Conservation (phyloP, 92 coral and sea anemone genomes). For the Virgularia gustaviana region DNA sequence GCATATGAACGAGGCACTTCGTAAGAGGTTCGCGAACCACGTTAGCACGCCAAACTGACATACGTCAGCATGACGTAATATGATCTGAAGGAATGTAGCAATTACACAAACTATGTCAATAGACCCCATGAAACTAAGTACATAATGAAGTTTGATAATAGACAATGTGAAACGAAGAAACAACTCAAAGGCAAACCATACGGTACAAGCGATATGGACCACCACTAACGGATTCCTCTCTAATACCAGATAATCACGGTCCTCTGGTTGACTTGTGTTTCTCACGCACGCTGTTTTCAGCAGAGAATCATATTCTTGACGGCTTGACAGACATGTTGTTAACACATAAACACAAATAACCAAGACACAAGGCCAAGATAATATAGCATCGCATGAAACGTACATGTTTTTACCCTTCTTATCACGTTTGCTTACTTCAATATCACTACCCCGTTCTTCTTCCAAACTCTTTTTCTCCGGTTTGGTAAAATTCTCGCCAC, state of each 20-base stretch:
- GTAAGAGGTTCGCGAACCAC: slow-evolving; percentile 3
- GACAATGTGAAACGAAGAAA: slow-evolving; percentile 4
- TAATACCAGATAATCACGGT: no score
- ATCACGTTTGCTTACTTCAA: background rate
- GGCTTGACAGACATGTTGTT: slow-evolving; percentile 21
- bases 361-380: slow-evolving; percentile 36
- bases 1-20: slow-evolving; percentile 9
- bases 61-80: slow-evolving; percentile 12
- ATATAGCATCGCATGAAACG: background rate
- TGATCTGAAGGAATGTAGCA: slow-evolving; percentile 14
- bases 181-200: slow-evolving; percentile 22
- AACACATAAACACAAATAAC: slow-evolving; percentile 18
- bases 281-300: background rate
- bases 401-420: background rate
- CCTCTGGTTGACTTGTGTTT: background rate
- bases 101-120: slow-evolving; percentile 6
- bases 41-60: background rate
- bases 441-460: background rate
- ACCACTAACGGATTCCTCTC: slow-evolving; percentile 11
- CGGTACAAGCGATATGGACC: slow-evolving; percentile 4
- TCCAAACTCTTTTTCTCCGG: background rate
- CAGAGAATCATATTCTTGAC: slow-evolving; percentile 1
- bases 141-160: background rate
- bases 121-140: slow-evolving; percentile 5
- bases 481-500: slow-evolving; percentile 9